phyloP scores from a whole-genome alignment of 1,140 invertebrate genomes.

The Euwallacea similis region DNA sequence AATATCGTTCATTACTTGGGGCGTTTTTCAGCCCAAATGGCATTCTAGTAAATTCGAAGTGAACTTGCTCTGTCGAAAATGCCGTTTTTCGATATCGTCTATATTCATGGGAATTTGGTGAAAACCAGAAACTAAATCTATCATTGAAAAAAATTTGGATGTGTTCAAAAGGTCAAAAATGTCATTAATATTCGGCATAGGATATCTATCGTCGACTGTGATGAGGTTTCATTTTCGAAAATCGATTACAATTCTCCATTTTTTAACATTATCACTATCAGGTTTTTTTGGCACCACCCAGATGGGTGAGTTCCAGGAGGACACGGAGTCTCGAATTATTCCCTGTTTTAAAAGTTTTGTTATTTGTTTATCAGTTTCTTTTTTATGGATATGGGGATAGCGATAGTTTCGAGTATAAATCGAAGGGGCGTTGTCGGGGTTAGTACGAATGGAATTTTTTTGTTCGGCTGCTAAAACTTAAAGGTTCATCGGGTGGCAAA shows the following conservation, averaged over 20 bases:
- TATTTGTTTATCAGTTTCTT: not conserved
- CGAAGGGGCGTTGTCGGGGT: slow-evolving; percentile 18
- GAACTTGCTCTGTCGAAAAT: slow-evolving; percentile 48
- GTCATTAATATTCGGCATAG: slow-evolving; percentile 58
- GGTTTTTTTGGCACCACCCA: not conserved
- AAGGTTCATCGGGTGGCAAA: not conserved
- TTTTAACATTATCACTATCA: not conserved
- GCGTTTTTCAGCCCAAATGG: slow-evolving; percentile 50
- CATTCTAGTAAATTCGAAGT: slow-evolving; percentile 51
- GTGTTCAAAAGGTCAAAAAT: slow-evolving; percentile 53
- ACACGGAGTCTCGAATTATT: not conserved
- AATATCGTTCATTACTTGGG: slow-evolving; percentile 48
- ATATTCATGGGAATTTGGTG: slow-evolving; percentile 53
- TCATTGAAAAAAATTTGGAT: slow-evolving; percentile 49
- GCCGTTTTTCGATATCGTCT: slow-evolving; percentile 52
- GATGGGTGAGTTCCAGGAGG: not conserved
- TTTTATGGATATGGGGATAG: not conserved
- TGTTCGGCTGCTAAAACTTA: not conserved
- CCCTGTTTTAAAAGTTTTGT: not conserved
- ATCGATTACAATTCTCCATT: not conserved
- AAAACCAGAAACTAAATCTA: slow-evolving; percentile 55
- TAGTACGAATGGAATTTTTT: not conserved
- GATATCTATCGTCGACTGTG: slow-evolving; percentile 59
- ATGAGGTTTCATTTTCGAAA: slow-evolving; percentile 26
- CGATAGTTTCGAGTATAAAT: not conserved